A percentile compares a stretch with the other conserved stretches of the same genome.
Evolutionary conservation across 2,113 vertebrate genomes (phyloP).

Genomic region (Rhinoderma darwinii): DNA sequence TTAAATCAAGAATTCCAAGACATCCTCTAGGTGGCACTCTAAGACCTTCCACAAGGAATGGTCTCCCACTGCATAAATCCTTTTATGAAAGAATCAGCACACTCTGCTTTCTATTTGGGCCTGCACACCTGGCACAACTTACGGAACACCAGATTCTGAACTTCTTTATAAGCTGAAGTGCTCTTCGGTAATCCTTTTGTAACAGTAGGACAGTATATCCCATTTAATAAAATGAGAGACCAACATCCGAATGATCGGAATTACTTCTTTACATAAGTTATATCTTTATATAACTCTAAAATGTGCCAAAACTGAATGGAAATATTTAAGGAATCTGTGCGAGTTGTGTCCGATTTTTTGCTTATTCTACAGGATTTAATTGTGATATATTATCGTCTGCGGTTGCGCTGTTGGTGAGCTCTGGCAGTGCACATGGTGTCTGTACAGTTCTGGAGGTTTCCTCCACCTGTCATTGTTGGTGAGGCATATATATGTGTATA

Average conservation of each 20-base stretch:
- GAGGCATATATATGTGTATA: too few species aligned
- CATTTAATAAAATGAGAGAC: neutral
- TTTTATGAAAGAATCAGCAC: neutral
- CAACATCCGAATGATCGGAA: neutral
- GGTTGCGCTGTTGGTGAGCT: too few species aligned
- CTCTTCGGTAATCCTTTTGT: neutral
- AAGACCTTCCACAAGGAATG: neutral
- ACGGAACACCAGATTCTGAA: neutral
- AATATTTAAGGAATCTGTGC: neutral
- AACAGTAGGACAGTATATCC: neutral
- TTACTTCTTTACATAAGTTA: neutral
- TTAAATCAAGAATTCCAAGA: neutral
- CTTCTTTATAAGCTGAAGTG: neutral
- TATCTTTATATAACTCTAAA: neutral
- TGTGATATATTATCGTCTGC: too few species aligned
- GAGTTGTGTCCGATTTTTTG: neutral
- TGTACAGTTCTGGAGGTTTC: too few species aligned
- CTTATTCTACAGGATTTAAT: too few species aligned
- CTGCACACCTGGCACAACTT: neutral
- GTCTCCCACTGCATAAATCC: neutral
- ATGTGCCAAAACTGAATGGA: neutral
- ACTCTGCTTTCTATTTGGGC: neutral
- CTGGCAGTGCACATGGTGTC: too few species aligned
- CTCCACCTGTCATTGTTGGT: too few species aligned
- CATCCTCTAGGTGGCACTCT: constrained; percentile 23